Evolutionary conservation across 1,140 invertebrate genomes (phyloP).

Genomic region (Notospermus geniculatus): DNA sequence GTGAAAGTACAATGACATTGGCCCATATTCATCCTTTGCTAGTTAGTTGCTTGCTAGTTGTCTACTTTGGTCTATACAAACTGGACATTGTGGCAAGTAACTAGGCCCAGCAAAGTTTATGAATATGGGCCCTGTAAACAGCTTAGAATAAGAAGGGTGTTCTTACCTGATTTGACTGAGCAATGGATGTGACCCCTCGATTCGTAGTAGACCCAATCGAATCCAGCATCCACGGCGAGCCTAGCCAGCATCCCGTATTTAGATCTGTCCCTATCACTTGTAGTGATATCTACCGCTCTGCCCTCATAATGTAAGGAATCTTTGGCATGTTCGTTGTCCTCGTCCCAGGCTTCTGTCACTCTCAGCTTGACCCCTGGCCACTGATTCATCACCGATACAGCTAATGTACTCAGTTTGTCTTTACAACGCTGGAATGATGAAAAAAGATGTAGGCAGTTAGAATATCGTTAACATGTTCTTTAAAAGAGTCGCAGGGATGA

Average conservation of each 20-base stretch:
- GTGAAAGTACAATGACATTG: too few relatives aligned
- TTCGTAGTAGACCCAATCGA: slow-evolving; percentile 98
- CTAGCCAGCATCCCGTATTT: slow-evolving; percentile 95
- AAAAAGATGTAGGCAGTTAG: too few relatives aligned
- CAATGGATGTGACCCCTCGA: slow-evolving; percentile 92
- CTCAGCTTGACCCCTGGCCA: slow-evolving; percentile 88
- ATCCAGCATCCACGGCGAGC: slow-evolving; percentile 93
- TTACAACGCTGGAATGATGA: slow-evolving; percentile 69
- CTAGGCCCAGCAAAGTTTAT: too few relatives aligned
- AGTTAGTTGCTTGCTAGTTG: too few relatives aligned
- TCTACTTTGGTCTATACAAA: too few relatives aligned
- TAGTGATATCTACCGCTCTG: slow-evolving; percentile 91
- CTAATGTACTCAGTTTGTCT: slow-evolving; percentile 90
- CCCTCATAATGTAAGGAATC: slow-evolving; percentile 94
- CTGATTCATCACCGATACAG: slow-evolving; percentile 95
- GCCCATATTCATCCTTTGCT: too few relatives aligned
- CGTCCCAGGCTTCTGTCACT: slow-evolving; percentile 93
- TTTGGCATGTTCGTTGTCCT: slow-evolving; percentile 72
- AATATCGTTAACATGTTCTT: too few relatives aligned
- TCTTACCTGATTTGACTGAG: slow-evolving; percentile 93
- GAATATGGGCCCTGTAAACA: too few relatives aligned
- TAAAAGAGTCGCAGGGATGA: too few relatives aligned
- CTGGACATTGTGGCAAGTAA: too few relatives aligned
- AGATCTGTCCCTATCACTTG: slow-evolving; percentile 81
- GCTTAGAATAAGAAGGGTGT: too few relatives aligned